Base-by-base conservation (phyloP, 2,888 invertebrate species). In the Volucella inanis region DNA sequence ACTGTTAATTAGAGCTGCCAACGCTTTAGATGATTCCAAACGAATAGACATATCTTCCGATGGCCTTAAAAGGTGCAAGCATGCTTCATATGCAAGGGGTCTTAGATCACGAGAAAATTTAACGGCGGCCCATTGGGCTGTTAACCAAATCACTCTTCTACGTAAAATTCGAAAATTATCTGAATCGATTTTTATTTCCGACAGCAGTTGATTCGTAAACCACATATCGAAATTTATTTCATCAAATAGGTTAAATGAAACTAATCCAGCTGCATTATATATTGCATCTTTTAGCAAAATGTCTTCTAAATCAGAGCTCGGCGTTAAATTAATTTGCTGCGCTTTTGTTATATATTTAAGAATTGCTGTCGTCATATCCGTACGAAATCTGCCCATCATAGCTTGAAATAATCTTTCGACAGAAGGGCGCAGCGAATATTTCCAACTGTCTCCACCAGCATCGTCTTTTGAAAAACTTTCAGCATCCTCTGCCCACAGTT, bases 221-320 rank as follows among this genome's bases (percentile, higher is more conserved):
- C 98, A 98, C 88, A 95, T 94, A 91, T 98, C 97, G 92, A 98
- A 98, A 91, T 98, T 96, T 49, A 98, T 94, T 95, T 98, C 97
- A 90, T 98, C 97, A 90, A 96, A 98, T 71, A 98, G 93, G 89
- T 98, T 97, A 91, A 97, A 97, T 0, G 98, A 96, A 2, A 96
- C 96, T 84, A 97, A 93, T 8, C 98, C 97, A 10, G 97, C 96
- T 0, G 98, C 98, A 92, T 97, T 97, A 90, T 98, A 98, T 55
- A 98, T 95, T 74, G 98, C 98, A 92, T 98, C 98, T 92, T 98
- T 98, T 75, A 95, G 94, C 84, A 98, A 92, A 89, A 98, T 96
- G 12, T 95, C 95, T 72, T 94, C 94, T 88, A 97, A 93, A 90
- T 98, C 96, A 67, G 95, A 95, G 0, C 95, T 94, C 75, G 94